A percentile compares a stretch with the other conserved stretches of the same genome.
Conservation (phyloP, 2,113 vertebrate genomes). For the human region GRCh38 chrX:3693001-3693500, state of each 20-base stretch:
- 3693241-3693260: not conserved
- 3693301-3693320: not conserved
- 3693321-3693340: fast-evolving
- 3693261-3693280: not conserved
- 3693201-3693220: fast-evolving
- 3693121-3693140: no score
- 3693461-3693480: no score
- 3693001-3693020: not conserved
- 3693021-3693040: fast-evolving
- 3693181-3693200: not conserved
- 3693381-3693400: fast-evolving
- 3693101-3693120: fast-evolving
- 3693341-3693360: fast-evolving
- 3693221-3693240: no score
- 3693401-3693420: no score
- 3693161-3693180: not conserved
- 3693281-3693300: not conserved
- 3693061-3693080: fast-evolving
- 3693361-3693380: fast-evolving
- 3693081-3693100: fast-evolving
- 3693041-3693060: no score
- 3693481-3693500: no score
- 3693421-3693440: no score
- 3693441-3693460: no score
- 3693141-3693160: not conserved